phyloP scores from a whole-genome alignment of 2,888 invertebrate species.

The Lacanobia wlatinum region DNA sequence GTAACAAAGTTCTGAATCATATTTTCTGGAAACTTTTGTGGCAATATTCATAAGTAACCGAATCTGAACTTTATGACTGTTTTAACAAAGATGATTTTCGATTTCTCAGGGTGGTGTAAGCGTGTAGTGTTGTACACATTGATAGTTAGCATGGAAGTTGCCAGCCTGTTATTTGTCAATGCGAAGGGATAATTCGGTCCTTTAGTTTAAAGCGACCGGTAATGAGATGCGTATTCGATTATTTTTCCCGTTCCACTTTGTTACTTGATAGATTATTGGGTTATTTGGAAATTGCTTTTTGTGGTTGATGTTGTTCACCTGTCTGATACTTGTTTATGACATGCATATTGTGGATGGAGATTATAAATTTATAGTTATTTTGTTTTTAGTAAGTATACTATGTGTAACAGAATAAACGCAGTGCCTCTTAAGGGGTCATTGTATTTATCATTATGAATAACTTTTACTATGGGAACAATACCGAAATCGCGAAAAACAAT shows the following conservation, averaged over 20 bases:
- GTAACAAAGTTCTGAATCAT: slow-evolving; percentile 14
- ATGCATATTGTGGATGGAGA: background rate
- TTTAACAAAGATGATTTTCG: slow-evolving; percentile 53
- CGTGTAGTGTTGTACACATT: slow-evolving; percentile 77
- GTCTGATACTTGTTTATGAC: no score
- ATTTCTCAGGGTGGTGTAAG: slow-evolving; percentile 52
- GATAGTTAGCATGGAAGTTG: slow-evolving; percentile 86
- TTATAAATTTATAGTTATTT: background rate
- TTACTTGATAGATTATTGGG: slow-evolving; percentile 48
- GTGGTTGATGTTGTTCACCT: background rate
- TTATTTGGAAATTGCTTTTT: slow-evolving; percentile 43
- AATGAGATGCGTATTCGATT: slow-evolving; percentile 89
- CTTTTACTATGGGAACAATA: no score
- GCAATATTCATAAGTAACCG: slow-evolving; percentile 8
- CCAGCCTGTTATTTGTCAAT: slow-evolving; percentile 87
- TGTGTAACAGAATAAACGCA: no score
- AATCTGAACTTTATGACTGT: slow-evolving; percentile 62
- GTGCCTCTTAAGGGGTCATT: no score
- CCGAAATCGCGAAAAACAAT: no score
- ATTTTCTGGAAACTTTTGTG: slow-evolving; percentile 12
- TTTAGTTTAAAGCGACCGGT: slow-evolving; percentile 87
- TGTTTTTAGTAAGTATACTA: no score
- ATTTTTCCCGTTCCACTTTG: slow-evolving; percentile 67
- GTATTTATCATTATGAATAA: no score
- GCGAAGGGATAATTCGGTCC: slow-evolving; percentile 87